Conservation (phyloP, 2,113 vertebrate species). For the Chionomys nivalis region DNA sequence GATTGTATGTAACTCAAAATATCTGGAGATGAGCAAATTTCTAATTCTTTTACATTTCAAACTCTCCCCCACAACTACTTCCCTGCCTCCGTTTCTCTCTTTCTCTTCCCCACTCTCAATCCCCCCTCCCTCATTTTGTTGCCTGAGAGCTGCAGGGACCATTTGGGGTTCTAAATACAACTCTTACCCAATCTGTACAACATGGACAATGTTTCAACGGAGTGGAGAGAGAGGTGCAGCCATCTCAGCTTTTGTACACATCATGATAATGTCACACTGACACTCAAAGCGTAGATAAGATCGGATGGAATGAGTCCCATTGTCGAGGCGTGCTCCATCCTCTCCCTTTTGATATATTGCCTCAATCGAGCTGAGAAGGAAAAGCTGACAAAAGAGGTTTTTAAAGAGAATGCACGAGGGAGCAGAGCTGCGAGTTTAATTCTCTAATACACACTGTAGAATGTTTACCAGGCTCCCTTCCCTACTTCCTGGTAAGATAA, state of each 20-base stretch:
- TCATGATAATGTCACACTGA: conserved; percentile 33
- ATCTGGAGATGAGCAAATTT: conserved; percentile 5
- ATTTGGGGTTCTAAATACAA: conserved; percentile 30
- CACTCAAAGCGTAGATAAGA: conserved; percentile 31
- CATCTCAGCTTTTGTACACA: conserved; percentile 49
- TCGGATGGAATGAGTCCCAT: conserved; percentile 20
- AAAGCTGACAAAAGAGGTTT: conserved; percentile 46
- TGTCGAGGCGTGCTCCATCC: background rate
- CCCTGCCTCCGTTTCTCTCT: background rate
- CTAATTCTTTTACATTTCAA: background rate
- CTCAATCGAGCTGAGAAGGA: conserved; percentile 3
- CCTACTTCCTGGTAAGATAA: background rate
- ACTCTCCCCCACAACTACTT: background rate
- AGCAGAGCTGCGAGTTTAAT: conserved; percentile 13
- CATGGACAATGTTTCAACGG: conserved; percentile 22
- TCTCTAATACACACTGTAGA: background rate
- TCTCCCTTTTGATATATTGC: conserved; percentile 58
- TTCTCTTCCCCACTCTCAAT: background rate
- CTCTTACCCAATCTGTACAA: background rate
- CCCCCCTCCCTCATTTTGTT: background rate
- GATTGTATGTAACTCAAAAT: background rate
- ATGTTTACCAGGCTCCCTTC: background rate
- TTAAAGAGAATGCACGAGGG: background rate
- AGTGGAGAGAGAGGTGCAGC: conserved; percentile 33
- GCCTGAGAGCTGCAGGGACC: background rate